These are phyloP conservation scores for Cephus cinctus DNA, from an alignment of 1,140 invertebrate species.

Conservation along the genomic window DNA sequence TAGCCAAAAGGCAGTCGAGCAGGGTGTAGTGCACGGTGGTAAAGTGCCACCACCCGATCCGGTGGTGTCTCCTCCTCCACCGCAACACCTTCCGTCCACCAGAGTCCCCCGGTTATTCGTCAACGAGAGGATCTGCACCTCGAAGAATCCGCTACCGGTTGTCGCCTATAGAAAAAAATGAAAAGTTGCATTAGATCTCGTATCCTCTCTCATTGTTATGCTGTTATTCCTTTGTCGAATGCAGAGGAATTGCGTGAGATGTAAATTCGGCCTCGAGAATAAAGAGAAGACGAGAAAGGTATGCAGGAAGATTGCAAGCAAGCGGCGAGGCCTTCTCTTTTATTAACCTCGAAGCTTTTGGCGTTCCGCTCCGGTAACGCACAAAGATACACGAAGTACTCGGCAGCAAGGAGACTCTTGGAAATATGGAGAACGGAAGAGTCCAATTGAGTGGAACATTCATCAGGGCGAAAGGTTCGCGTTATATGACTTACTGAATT, in stretches of 20 bases:
- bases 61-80: slow-evolving; percentile 58
- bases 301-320: no score
- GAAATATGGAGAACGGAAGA: slow-evolving; percentile 40
- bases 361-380: no score
- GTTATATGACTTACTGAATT: no score
- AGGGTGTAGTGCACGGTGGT: slow-evolving; percentile 60
- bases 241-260: neutral
- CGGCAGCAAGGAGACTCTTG: slow-evolving; percentile 6
- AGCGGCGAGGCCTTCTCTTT: no score
- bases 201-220: neutral
- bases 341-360: no score
- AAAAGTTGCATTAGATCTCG: slow-evolving; percentile 10
- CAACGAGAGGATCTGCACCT: slow-evolving; percentile 87
- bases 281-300: slow-evolving; percentile 2
- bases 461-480: slow-evolving; percentile 31
- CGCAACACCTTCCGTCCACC: slow-evolving; percentile 79
- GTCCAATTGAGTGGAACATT: slow-evolving; percentile 21
- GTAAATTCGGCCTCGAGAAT: slow-evolving; percentile 4
- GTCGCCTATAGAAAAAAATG: slow-evolving; percentile 60
- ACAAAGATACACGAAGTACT: no score
- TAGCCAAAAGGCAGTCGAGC: slow-evolving; percentile 81
- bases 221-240: no score
- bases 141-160: slow-evolving; percentile 81
- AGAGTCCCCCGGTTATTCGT: slow-evolving; percentile 82
- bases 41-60: slow-evolving; percentile 43